These are phyloP conservation scores for Corvus moneduloides DNA, from an alignment of 2,113 vertebrate genomes.

Conservation along the genomic window DNA sequence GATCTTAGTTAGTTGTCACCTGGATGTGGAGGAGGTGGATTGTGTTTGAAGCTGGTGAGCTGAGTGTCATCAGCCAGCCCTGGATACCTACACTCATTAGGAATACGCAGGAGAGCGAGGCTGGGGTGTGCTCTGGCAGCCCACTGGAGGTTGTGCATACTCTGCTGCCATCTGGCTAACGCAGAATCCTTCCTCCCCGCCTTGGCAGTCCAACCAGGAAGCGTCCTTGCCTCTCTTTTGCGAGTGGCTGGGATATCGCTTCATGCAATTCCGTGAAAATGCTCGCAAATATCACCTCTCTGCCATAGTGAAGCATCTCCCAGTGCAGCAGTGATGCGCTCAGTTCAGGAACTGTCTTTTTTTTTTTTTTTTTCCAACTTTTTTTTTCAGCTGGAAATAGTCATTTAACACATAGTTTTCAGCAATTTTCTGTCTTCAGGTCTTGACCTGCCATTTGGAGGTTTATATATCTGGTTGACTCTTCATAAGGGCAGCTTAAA, in stretches of 20 bases:
- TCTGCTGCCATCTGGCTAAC: slow-evolving; percentile 43
- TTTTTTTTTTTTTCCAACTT: background rate
- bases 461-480: background rate
- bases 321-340: background rate
- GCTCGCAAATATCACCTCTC: background rate
- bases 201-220: background rate
- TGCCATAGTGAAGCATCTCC: background rate
- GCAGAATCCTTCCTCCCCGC: background rate
- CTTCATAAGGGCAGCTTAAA: background rate
- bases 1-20: background rate
- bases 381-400: background rate
- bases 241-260: background rate
- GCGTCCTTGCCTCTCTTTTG: background rate
- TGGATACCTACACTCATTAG: background rate
- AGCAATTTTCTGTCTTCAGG: background rate
- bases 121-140: background rate
- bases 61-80: background rate
- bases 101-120: accelerated
- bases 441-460: background rate
- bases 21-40: background rate
- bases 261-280: background rate
- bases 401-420: background rate
- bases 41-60: background rate
- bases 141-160: background rate
- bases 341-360: background rate